Conservation (phyloP, 2,113 vertebrate species). For the Percina caprodes region DNA sequence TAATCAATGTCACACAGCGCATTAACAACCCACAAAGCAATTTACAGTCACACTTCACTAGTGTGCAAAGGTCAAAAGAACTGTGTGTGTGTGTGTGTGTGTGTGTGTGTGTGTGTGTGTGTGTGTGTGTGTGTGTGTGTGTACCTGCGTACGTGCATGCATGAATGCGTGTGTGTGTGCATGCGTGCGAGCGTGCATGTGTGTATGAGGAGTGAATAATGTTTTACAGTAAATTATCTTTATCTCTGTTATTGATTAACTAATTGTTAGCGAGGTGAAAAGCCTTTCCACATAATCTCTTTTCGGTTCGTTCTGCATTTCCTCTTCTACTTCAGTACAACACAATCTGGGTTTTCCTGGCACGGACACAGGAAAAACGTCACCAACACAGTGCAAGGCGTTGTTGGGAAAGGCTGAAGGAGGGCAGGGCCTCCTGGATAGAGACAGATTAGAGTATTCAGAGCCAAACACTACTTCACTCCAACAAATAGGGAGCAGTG, state of each 20-base stretch:
- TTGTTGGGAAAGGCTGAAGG: constrained; percentile 42
- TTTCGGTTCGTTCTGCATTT: constrained; percentile 44
- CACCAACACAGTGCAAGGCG: constrained; percentile 45
- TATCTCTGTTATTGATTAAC: constrained; percentile 20
- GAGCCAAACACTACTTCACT: constrained; percentile 40
- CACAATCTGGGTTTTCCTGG: constrained; percentile 70
- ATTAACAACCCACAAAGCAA: not conserved
- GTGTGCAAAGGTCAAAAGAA: not conserved
- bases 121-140: not conserved
- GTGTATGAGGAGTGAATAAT: not conserved
- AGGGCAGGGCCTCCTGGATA: constrained; percentile 38
- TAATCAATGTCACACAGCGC: not conserved
- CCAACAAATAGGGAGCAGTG: constrained; percentile 1
- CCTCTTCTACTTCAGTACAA: constrained; percentile 51
- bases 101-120: not conserved
- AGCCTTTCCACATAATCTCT: constrained; percentile 39
- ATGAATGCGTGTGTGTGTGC: no score
- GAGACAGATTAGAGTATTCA: constrained; percentile 27
- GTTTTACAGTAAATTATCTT: not conserved
- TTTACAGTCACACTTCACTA: not conserved
- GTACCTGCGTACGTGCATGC: no score
- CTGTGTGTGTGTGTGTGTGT: not conserved
- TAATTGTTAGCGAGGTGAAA: constrained; percentile 10
- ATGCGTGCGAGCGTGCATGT: no score
- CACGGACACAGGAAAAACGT: constrained; percentile 67